phyloP scores from a whole-genome alignment of 2,113 vertebrate genomes.

The Dicaeum eximium region DNA sequence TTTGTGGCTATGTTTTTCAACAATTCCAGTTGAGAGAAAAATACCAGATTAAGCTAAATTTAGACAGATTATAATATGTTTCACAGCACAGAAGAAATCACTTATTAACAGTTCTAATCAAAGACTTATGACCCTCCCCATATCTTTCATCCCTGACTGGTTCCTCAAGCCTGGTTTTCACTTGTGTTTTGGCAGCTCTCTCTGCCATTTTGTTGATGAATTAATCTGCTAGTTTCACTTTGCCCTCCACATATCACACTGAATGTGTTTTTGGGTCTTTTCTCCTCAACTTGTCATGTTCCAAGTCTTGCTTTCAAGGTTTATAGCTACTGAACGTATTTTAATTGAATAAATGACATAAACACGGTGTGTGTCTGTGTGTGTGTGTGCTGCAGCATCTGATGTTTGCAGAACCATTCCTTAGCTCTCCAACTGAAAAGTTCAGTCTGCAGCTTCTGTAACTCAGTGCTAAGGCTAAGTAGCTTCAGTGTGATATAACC shows the following conservation, averaged over 20 bases:
- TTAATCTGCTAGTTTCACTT: background rate
- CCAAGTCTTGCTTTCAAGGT: background rate
- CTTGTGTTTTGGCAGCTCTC: background rate
- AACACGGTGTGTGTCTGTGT: rapidly evolving
- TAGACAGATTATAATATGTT: slow-evolving; percentile 20
- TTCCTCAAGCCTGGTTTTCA: background rate
- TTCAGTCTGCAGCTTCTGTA: background rate
- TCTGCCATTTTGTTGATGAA: background rate
- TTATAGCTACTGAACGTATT: background rate
- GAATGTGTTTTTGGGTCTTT: background rate
- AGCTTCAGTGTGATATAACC: background rate
- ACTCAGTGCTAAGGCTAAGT: background rate
- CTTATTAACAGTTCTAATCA: slow-evolving; percentile 19
- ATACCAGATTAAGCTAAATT: slow-evolving; percentile 12
- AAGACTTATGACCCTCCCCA: background rate
- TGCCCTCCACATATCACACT: background rate
- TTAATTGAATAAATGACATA: background rate
- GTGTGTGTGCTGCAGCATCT: background rate
- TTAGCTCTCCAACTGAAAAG: background rate
- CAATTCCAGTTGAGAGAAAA: slow-evolving; percentile 41
- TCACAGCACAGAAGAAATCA: background rate
- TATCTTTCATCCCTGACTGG: background rate
- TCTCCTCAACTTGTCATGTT: background rate
- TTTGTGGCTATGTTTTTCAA: background rate
- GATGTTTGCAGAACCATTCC: background rate